Base-by-base conservation (phyloP, 2,888 invertebrate genomes). In the Erebia ligea region DNA sequence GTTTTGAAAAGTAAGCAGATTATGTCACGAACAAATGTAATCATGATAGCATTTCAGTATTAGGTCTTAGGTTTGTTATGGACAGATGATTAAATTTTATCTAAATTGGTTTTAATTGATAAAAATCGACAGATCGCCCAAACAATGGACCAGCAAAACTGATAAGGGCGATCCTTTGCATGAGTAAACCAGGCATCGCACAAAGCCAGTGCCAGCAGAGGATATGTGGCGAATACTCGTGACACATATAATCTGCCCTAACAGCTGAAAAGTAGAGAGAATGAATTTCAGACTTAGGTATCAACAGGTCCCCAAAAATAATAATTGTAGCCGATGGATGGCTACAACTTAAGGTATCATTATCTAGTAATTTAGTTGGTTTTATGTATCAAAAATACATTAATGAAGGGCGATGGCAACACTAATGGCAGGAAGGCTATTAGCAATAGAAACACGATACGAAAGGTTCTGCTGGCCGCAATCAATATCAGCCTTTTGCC, bases 361-460 rank as follows among this genome's bases (percentile, higher is more conserved):
- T 67, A 67, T 67, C 15, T 57, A 58, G 57, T 67, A 62, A 70
- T 66, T 61, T 61, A 48, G 48, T 63, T 62, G 61, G 45, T 57
- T 63, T 67, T 63, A 57, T 63, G 10, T 63, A 67, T 63, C 67
- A 48, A 67, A 63, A 34, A 62, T 21, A 67, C 70, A 70, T 67
- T 63, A 70, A 62, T 67, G 62, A 67, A 52, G 70, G 64, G 19
- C 54, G 45, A 48, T 45, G 52, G 59, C 34, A 54, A 48, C 71
- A 34, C 52, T 65, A 65, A 58, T 59, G 57, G 58, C 68, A 64
- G 64, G 65, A 64, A 68, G 68, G 66, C 69, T 67, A 69, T 58
- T 63, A 62, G 65, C 52, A 58, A 54, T 69, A 59, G 69, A 58
- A 67, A 72, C 69, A 67, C 63, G 72, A 72, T 50, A 65, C 65